Evolutionary conservation across 2,113 vertebrate genomes (phyloP).

Genomic region (Oostethus manadensis): DNA sequence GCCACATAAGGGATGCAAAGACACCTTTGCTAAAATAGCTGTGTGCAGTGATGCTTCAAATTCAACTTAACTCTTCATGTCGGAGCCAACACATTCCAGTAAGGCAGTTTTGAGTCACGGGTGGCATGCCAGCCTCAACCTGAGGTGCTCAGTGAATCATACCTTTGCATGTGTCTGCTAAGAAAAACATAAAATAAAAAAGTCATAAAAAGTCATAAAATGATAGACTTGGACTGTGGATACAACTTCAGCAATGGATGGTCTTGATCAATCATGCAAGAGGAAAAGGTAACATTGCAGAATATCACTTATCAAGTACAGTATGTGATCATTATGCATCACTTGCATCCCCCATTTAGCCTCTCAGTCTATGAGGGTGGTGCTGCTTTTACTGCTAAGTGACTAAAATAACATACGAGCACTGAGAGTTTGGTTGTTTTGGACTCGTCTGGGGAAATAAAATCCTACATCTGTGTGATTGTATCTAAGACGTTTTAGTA

Average conservation of each 20-base stretch:
- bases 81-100: constrained; percentile 29
- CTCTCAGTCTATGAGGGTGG: too few species aligned
- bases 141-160: constrained; percentile 13
- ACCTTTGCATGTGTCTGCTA: constrained; percentile 26
- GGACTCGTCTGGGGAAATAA: background rate
- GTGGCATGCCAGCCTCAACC: constrained; percentile 9
- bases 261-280: background rate
- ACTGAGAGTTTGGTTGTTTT: background rate
- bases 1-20: background rate
- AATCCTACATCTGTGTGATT: background rate
- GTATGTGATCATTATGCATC: background rate
- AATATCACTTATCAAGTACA: background rate
- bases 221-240: constrained; percentile 45
- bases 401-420: constrained; percentile 3
- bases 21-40: constrained; percentile 23
- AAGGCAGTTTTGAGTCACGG: constrained; percentile 11
- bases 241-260: too few species aligned
- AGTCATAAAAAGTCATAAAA: too few species aligned
- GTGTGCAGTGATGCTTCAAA: constrained; percentile 16
- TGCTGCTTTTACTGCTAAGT: background rate
- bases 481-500: constrained; percentile 4
- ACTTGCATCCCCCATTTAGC: constrained; percentile 3
- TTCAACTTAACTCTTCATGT: constrained; percentile 9
- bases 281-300: background rate
- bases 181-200: constrained; percentile 33